phyloP scores from a whole-genome alignment of 2,797 vertebrate species.

The Clarias fuscus region DNA sequence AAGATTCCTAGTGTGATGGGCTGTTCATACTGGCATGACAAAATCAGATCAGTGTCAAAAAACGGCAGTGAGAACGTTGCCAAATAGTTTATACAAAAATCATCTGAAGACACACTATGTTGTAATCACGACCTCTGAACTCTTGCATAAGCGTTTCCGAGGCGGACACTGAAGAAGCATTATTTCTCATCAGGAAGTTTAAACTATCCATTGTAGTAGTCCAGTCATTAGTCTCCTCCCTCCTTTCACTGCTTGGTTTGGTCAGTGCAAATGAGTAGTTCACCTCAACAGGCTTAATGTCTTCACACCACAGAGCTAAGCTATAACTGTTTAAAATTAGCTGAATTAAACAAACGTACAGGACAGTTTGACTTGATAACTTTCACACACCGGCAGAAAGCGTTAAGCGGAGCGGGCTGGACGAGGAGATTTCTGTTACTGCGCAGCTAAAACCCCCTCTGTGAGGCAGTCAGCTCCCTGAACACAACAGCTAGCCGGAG shows the following conservation, averaged over 20 bases:
- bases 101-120: not conserved
- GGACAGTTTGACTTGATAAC: not conserved
- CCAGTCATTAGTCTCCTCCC: not conserved
- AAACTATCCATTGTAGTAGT: not conserved
- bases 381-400: not conserved
- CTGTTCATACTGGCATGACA: too few species aligned
- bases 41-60: not conserved
- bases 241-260: not conserved
- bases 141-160: not conserved
- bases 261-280: not conserved
- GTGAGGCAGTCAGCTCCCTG: not conserved
- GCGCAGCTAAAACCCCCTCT: not conserved
- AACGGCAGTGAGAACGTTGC: not conserved
- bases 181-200: not conserved
- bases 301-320: not conserved
- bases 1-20: too few species aligned
- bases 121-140: conserved; percentile 2
- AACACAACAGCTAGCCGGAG: not conserved
- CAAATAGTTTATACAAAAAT: not conserved
- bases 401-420: not conserved
- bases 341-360: not conserved
- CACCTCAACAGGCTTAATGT: not conserved
- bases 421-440: not conserved
- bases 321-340: not conserved
- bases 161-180: not conserved